phyloP scores from a whole-genome alignment of 2,888 invertebrate species.

The Parapristionchus giblindavisi region DNA sequence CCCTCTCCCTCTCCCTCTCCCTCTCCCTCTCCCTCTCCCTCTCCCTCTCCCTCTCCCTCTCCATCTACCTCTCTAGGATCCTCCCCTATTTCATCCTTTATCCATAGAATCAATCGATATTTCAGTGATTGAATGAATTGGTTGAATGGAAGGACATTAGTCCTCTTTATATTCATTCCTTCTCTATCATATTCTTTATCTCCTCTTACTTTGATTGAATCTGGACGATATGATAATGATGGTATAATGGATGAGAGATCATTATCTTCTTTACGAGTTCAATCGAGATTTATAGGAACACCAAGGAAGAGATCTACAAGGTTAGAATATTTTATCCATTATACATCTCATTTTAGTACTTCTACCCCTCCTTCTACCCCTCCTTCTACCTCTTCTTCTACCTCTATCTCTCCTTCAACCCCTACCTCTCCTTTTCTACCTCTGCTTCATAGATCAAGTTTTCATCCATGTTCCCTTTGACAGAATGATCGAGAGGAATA shows the following conservation, averaged over 20 bases:
- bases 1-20: neutral
- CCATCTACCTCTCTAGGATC: neutral
- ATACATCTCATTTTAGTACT: neutral
- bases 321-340: neutral
- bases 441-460: no score
- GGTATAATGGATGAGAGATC: neutral
- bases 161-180: no score
- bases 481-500: conserved; percentile 23
- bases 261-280: conserved; percentile 8
- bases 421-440: no score
- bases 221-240: neutral
- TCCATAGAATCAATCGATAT: neutral
- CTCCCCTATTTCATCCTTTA: neutral
- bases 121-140: neutral
- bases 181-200: neutral
- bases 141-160: no score
- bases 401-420: no score
- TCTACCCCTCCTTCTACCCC: no score
- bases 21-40: neutral
- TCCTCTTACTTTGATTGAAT: neutral
- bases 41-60: neutral
- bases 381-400: no score
- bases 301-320: conserved; percentile 10
- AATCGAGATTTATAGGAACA: conserved; percentile 18
- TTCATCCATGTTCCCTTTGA: neutral